Evolutionary conservation across 2,113 vertebrate species (phyloP).

Genomic region (Emydura subglobosa): DNA sequence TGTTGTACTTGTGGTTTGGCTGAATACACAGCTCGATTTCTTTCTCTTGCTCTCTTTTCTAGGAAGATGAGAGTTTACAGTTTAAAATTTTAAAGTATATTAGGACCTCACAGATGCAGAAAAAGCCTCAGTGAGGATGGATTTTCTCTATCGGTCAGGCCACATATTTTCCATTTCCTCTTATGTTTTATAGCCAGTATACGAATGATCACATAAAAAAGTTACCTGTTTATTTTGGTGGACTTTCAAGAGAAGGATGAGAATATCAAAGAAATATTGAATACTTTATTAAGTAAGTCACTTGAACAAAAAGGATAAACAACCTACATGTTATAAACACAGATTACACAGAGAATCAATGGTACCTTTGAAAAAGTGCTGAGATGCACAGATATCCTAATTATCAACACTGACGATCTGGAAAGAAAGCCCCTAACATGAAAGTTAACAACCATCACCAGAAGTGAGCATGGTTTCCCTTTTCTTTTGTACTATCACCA

Average conservation of each 20-base stretch:
- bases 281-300: constrained; percentile 41
- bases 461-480: constrained; percentile 60
- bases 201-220: constrained; percentile 33
- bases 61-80: constrained; percentile 63
- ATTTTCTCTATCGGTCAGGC: constrained; percentile 70
- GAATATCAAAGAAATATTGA: constrained; percentile 7
- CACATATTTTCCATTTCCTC: constrained; percentile 73
- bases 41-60: constrained; percentile 41
- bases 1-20: constrained; percentile 66
- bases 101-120: constrained; percentile 67
- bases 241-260: background rate
- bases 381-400: constrained; percentile 52
- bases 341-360: constrained; percentile 58
- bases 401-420: constrained; percentile 59
- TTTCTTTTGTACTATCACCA: constrained; percentile 59
- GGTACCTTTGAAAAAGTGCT: constrained; percentile 48
- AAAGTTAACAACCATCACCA: constrained; percentile 75
- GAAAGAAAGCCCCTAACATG: constrained; percentile 68
- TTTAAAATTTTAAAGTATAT: constrained; percentile 62
- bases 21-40: constrained; percentile 59
- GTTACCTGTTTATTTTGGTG: constrained; percentile 40
- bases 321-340: background rate
- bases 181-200: constrained; percentile 48
- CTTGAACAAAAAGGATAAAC: constrained; percentile 29
- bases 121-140: constrained; percentile 63